phyloP scores from a whole-genome alignment of 2,888 invertebrate species.

The Nymphalis urticae region DNA sequence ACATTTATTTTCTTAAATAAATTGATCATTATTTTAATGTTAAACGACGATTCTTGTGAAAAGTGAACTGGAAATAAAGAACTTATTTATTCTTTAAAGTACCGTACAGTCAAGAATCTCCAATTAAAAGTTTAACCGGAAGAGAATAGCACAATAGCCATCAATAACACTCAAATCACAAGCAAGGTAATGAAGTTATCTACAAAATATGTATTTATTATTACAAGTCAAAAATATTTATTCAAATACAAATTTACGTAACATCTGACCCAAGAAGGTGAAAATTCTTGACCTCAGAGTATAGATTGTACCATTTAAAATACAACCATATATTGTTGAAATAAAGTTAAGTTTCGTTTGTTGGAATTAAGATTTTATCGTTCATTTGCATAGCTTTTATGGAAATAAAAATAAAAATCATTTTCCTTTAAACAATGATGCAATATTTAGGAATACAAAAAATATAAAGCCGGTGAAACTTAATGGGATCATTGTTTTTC shows the following conservation, averaged over 20 bases:
- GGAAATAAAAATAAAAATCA: neutral
- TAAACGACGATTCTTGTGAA: no score
- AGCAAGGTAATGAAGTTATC: neutral
- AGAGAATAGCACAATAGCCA: conserved; percentile 6
- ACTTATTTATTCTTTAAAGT: no score
- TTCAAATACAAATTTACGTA: conserved; percentile 3
- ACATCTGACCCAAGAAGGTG: conserved; percentile 8
- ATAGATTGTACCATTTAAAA: neutral
- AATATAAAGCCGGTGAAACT: no score
- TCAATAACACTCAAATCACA: neutral
- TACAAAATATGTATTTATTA: conserved; percentile 3
- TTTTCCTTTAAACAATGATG: neutral
- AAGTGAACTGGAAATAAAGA: no score
- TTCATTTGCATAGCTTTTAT: neutral
- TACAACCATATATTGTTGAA: neutral
- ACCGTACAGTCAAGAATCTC: no score
- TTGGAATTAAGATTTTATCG: neutral
- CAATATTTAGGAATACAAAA: no score
- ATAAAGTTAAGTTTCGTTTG: neutral
- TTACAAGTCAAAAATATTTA: conserved; percentile 2
- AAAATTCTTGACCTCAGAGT: conserved; percentile 17
- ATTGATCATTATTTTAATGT: no score
- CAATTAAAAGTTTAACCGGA: neutral
- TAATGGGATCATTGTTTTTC: no score
- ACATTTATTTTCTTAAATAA: no score